Evolutionary conservation across 2,797 vertebrate genomes (phyloP), one percentile per base, ranked within the genome.

Genomic region (Poeciliopsis presidionis): DNA sequence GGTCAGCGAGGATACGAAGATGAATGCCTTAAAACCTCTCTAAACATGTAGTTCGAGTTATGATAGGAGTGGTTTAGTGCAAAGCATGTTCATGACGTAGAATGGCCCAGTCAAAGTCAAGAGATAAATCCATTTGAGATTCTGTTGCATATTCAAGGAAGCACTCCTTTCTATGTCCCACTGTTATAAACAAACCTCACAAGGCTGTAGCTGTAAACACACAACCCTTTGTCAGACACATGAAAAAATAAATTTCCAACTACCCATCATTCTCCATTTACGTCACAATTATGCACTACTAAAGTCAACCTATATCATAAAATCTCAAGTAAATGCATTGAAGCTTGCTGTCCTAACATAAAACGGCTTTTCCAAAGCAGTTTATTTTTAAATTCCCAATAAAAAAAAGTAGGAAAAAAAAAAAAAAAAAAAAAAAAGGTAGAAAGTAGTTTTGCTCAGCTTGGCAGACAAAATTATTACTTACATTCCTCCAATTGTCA

Each of bases 401-500:
- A 53, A 25, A 25, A 53, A 51, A 51, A 7, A 49, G 5, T 1
- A 0, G 36, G 7, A 5, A 46, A 25, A 49, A 49, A 20, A 20
- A 36, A 18, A 72, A n/a, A 20, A 5, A 46, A 25, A 49, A 49
- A 20, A 20, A 36, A 18, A 72, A n/a, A 59, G 28, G 30, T 2
- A 69, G 22, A n/a, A 33, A 73, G 49, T 30, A 5, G 51, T 73
- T 73, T 30, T n/a, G 6, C 11, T 14, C 49, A 39, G 51, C 1
- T 73, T 22, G 72, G 39, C 9, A 43, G 22, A 43, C 22, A 3
- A 16, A 46, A 46, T 2, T 39, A 71, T 41, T 75, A 97, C 98
- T 99, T 92, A 99, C 98, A 99, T 98, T 79, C 98, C 98, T 46
- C 98, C 97, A 3, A 98, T 99, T 87, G 97, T 97, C 73, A 99